phyloP scores from a whole-genome alignment of 2,113 vertebrate genomes.

The Catharus fuscescens region DNA sequence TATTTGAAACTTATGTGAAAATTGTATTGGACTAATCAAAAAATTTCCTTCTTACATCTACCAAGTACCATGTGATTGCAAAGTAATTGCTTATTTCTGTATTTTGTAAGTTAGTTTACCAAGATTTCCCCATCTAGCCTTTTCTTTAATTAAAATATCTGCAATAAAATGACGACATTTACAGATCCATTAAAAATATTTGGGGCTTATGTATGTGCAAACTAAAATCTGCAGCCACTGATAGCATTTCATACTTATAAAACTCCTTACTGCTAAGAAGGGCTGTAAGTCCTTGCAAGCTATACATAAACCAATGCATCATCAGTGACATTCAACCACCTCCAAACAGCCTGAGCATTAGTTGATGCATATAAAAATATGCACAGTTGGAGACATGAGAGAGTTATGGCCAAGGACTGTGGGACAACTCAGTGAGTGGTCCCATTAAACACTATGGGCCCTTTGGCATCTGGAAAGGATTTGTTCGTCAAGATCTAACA shows the following conservation, averaged over 20 bases:
- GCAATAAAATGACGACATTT: neutral
- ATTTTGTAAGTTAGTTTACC: neutral
- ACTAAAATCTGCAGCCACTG: neutral
- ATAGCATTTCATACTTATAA: neutral
- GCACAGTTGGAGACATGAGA: neutral
- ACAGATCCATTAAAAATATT: neutral
- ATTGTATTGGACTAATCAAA: neutral
- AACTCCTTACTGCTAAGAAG: neutral
- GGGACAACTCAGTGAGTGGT: neutral
- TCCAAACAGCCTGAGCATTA: neutral
- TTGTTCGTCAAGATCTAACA: slow-evolving; percentile 29
- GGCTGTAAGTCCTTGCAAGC: neutral
- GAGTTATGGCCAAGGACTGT: neutral
- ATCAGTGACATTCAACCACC: neutral
- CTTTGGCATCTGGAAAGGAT: neutral
- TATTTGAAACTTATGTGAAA: slow-evolving; percentile 5
- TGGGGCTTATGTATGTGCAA: neutral
- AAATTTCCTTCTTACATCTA: neutral
- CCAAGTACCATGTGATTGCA: neutral
- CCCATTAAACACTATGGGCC: neutral
- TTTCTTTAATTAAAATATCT: neutral
- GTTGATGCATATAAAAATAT: neutral
- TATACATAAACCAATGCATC: neutral
- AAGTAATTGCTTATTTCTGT: slow-evolving; percentile 26
- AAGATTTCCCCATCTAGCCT: neutral